Evolutionary conservation across 2,113 vertebrate genomes (phyloP).

Genomic region (Globicephala melas): DNA sequence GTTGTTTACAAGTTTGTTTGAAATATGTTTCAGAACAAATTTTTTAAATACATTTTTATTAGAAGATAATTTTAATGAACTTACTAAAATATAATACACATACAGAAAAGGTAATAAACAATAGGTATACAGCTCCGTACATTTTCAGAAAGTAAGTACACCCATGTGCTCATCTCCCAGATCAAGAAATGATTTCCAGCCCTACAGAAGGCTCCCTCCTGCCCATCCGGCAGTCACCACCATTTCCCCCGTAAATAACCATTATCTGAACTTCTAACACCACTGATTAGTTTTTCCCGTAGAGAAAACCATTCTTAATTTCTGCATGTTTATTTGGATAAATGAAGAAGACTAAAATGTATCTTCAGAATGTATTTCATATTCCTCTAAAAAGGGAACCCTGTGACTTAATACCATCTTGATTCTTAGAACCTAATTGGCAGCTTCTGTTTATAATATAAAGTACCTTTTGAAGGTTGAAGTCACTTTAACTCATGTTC

Average conservation of each 20-base stretch:
- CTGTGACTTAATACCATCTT: background rate
- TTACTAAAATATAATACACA: background rate
- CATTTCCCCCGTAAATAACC: background rate
- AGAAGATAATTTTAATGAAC: background rate
- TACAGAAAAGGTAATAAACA: background rate
- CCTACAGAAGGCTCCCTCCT: background rate
- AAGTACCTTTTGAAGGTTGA: background rate
- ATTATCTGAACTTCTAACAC: background rate
- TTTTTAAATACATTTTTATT: background rate
- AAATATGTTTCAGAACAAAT: background rate
- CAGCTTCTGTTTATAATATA: background rate
- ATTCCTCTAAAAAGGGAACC: background rate
- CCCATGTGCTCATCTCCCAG: background rate
- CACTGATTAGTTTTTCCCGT: background rate
- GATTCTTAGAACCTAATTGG: background rate
- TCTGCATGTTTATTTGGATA: background rate
- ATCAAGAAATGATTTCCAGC: background rate
- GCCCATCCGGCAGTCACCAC: background rate
- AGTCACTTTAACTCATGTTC: background rate
- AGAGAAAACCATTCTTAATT: background rate
- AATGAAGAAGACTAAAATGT: background rate
- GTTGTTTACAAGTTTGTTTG: slow-evolving; percentile 2
- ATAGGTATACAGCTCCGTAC: background rate
- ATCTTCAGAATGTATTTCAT: background rate
- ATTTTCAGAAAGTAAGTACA: background rate